phyloP scores from a whole-genome alignment of 2,888 invertebrate genomes.

The Hemistola chrysoprasaria region DNA sequence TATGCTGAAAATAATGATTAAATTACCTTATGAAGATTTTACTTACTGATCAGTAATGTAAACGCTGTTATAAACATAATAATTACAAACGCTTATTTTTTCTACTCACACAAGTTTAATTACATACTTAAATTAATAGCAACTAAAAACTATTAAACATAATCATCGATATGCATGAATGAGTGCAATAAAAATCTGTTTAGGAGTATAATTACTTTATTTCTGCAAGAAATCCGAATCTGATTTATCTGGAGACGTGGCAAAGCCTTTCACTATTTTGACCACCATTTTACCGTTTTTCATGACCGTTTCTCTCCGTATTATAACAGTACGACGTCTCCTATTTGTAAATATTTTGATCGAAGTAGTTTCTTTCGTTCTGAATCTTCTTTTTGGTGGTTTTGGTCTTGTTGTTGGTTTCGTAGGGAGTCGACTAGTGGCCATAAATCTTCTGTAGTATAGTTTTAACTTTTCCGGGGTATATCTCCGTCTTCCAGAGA shows the following conservation, averaged over 20 bases:
- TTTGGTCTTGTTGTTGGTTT: background rate
- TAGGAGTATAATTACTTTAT: background rate
- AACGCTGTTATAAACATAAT: too few relatives aligned
- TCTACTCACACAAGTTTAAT: too few relatives aligned
- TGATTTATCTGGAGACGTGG: conserved; percentile 4
- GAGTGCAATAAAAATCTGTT: background rate
- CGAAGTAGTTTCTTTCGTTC: conserved; percentile 11
- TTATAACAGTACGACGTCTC: conserved; percentile 29
- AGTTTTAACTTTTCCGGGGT: conserved; percentile 25
- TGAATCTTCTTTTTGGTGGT: conserved; percentile 2
- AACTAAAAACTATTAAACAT: conserved; percentile 1
- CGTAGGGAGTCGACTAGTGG: too few relatives aligned
- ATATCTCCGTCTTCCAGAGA: conserved; percentile 40
- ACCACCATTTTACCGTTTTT: conserved; percentile 41
- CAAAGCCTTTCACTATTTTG: conserved; percentile 42
- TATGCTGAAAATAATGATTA: too few relatives aligned
- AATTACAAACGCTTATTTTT: too few relatives aligned
- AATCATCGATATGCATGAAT: background rate
- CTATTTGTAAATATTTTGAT: conserved; percentile 8
- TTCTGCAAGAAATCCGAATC: conserved; percentile 39
- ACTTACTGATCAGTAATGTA: too few relatives aligned
- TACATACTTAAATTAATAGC: too few relatives aligned
- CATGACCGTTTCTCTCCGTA: conserved; percentile 37
- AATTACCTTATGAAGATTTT: too few relatives aligned
- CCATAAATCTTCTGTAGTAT: too few relatives aligned